Conservation (phyloP, 2,113 vertebrate species). For the Apistogramma diplotaenia region DNA sequence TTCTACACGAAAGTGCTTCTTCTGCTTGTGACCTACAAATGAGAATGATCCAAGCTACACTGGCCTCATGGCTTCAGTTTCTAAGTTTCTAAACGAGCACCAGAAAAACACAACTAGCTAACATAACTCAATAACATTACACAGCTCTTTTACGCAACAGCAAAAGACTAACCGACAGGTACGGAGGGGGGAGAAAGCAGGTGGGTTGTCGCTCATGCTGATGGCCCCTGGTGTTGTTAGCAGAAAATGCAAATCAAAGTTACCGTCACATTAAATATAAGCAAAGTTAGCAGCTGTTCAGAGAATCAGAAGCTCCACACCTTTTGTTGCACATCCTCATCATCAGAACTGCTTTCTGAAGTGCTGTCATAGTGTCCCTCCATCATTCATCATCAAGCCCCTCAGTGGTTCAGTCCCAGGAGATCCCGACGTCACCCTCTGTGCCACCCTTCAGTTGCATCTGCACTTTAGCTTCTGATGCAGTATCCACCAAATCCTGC, state of each 20-base stretch:
- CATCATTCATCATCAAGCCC: background rate
- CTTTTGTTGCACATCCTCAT: background rate
- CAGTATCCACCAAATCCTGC: background rate
- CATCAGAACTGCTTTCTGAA: background rate
- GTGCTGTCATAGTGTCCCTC: background rate
- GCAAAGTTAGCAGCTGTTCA: background rate
- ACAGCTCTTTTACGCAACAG: background rate
- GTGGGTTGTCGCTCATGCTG: background rate
- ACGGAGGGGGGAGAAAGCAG: background rate
- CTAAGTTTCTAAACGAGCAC: background rate
- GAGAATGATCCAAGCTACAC: background rate
- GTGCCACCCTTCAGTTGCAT: no score
- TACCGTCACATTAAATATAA: background rate
- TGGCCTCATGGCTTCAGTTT: background rate
- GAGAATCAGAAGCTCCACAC: background rate
- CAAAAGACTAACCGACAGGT: background rate
- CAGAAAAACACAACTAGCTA: background rate
- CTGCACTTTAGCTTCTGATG: background rate
- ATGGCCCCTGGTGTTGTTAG: background rate
- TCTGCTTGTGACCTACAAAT: background rate
- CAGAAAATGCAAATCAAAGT: background rate
- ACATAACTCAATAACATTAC: no score
- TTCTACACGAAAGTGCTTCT: background rate
- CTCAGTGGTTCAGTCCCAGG: background rate
- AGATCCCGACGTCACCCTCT: background rate